Base-by-base conservation (phyloP, 2,888 invertebrate species). In the Microchrysa polita region DNA sequence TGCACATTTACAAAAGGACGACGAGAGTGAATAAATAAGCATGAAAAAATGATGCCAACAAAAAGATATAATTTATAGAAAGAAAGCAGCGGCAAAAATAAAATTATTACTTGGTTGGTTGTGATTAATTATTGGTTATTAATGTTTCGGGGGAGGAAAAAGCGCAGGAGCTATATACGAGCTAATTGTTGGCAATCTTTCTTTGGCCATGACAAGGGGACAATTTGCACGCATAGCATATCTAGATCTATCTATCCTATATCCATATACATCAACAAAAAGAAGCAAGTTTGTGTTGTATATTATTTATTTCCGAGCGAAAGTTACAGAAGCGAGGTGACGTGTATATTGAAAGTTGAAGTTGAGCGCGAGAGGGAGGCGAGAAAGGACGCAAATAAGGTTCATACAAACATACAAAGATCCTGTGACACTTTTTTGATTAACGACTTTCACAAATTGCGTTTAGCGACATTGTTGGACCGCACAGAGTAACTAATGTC, bases 141-240 rank as follows among this genome's bases (percentile, higher is more conserved):
- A 69, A 40, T 69, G 42, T 57, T 18, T 69, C 20, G 53, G 34
- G 18, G 44, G 53, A 69, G 55, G 12, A 40, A n/a, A 22, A 34
- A 55, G 40, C 55, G 27, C 4, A 7, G 7, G 27, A 34, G 27
- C 27, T 34, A n/a, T n/a, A n/a, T n/a, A n/a, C n/a, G n/a, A 69
- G 69, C 69, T 69, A 69, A 69, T 69, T 69, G 55, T 69, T 55
- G 55, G 57, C 69, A 69, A 69, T 69, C 69, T 69, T 69, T 69
- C 55, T 55, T 69, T 69, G 69, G 69, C 20, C 22, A 55, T 69
- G 69, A 69, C 69, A 69, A 40, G 69, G 27, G 55, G 55, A 69
- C 69, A 55, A 69, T 69, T 69, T 69, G 55, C 55, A 69, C 42
- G 27, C 27, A 34, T 34, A 34, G 2, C 27, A n/a, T 34, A 34